These are phyloP conservation scores for Cyanistes caeruleus DNA, from an alignment of 2,113 vertebrate species.

Conservation along the genomic window DNA sequence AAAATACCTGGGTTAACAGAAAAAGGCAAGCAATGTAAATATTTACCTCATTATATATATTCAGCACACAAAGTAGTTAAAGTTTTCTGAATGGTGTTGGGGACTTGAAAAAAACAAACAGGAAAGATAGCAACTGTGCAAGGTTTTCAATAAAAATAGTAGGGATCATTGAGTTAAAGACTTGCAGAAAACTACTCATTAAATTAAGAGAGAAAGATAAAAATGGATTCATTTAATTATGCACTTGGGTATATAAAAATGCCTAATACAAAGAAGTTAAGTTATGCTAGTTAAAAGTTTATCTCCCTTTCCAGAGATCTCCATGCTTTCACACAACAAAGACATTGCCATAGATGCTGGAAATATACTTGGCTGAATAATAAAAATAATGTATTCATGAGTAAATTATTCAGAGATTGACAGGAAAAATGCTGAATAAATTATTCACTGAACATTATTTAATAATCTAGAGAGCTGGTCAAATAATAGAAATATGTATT, in stretches of 20 bases:
- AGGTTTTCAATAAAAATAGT: background rate
- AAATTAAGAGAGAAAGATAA: background rate
- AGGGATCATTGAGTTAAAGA: background rate
- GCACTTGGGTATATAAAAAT: constrained; percentile 6
- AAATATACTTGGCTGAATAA: constrained; percentile 42
- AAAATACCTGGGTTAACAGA: constrained; percentile 9
- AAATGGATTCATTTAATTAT: constrained; percentile 36
- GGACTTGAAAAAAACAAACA: background rate
- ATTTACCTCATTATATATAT: background rate
- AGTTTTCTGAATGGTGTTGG: background rate
- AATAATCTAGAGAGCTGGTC: constrained; percentile 50
- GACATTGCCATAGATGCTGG: background rate
- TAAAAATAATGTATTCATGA: constrained; percentile 46
- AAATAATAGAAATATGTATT: constrained; percentile 62
- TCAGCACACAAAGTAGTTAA: background rate
- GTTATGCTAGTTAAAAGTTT: constrained; percentile 29
- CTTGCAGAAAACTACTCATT: background rate
- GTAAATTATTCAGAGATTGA: constrained; percentile 65
- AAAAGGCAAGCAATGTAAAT: background rate
- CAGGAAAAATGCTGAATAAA: constrained; percentile 60
- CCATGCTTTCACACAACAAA: constrained; percentile 23
- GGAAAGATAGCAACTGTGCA: background rate
- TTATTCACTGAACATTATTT: constrained; percentile 63
- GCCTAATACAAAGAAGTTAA: constrained; percentile 2
- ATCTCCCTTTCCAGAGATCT: constrained; percentile 16